phyloP scores from a whole-genome alignment of 2,797 vertebrate species.

The Phylloscopus collybita region DNA sequence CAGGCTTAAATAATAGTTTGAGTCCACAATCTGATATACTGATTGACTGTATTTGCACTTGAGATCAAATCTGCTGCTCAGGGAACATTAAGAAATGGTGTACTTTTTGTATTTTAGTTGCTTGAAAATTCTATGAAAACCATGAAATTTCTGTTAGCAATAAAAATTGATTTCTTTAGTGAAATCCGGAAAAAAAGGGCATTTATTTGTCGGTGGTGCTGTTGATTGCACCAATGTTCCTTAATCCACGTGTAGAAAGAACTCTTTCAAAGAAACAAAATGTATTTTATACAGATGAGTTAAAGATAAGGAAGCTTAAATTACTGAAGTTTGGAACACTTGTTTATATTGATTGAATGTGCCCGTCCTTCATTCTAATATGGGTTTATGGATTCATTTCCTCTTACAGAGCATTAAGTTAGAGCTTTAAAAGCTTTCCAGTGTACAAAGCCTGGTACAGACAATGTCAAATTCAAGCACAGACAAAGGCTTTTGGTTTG shows the following conservation, averaged over 20 bases:
- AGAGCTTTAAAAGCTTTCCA: slow-evolving; percentile 7
- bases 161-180: neutral
- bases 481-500: neutral
- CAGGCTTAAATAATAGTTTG: neutral
- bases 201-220: neutral
- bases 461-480: neutral
- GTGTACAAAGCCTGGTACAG: neutral
- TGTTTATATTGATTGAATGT: neutral
- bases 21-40: neutral
- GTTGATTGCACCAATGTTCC: neutral
- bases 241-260: neutral
- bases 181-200: neutral
- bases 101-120: neutral
- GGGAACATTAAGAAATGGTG: neutral
- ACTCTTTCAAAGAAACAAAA: neutral
- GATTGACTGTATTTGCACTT: neutral
- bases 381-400: slow-evolving; percentile 24
- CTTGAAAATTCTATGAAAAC: neutral
- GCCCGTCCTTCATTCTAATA: neutral
- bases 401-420: neutral
- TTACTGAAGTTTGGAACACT: neutral
- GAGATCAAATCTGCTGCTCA: neutral
- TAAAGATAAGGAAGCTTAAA: neutral
- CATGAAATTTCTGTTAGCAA: neutral
- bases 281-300: neutral